These are phyloP conservation scores for Chrysolina americana DNA, from an alignment of 2,888 invertebrate species.

Conservation along the genomic window DNA sequence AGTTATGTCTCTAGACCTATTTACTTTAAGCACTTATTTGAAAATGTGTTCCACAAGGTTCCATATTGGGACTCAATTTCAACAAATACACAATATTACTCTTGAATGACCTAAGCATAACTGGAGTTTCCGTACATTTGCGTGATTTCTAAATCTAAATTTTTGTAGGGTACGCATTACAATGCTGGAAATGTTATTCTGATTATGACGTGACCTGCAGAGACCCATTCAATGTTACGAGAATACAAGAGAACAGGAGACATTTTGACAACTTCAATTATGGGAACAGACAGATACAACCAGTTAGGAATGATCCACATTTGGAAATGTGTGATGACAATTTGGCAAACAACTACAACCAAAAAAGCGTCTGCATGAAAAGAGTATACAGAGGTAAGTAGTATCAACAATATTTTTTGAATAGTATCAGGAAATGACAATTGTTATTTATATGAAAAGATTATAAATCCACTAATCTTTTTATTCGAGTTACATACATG, in stretches of 20 bases:
- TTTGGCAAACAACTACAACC: slow-evolving; percentile 46
- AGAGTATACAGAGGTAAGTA: slow-evolving; percentile 51
- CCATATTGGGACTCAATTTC: too few species aligned
- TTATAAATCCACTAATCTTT: too few species aligned
- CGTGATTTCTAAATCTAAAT: background rate
- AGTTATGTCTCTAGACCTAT: too few species aligned
- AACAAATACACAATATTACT: too few species aligned
- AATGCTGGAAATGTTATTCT: slow-evolving; percentile 85
- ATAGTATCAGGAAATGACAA: too few species aligned
- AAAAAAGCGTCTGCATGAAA: slow-evolving; percentile 57
- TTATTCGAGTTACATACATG: too few species aligned
- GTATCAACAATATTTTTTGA: background rate
- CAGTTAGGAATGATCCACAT: slow-evolving; percentile 50
- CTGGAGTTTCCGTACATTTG: too few species aligned
- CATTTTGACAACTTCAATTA: slow-evolving; percentile 66
- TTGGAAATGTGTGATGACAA: slow-evolving; percentile 51
- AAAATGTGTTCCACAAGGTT: too few species aligned
- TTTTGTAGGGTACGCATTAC: slow-evolving; percentile 76
- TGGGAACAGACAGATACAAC: slow-evolving; percentile 43
- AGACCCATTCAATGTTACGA: slow-evolving; percentile 79
- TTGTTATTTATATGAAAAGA: too few species aligned
- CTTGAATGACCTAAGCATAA: too few species aligned
- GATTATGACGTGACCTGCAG: slow-evolving; percentile 80
- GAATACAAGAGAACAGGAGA: slow-evolving; percentile 55
- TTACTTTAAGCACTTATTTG: too few species aligned